Evolutionary conservation across 2,113 vertebrate genomes (phyloP), one percentile per base, ranked within the genome.

Genomic region (Phocoena phocoena): DNA sequence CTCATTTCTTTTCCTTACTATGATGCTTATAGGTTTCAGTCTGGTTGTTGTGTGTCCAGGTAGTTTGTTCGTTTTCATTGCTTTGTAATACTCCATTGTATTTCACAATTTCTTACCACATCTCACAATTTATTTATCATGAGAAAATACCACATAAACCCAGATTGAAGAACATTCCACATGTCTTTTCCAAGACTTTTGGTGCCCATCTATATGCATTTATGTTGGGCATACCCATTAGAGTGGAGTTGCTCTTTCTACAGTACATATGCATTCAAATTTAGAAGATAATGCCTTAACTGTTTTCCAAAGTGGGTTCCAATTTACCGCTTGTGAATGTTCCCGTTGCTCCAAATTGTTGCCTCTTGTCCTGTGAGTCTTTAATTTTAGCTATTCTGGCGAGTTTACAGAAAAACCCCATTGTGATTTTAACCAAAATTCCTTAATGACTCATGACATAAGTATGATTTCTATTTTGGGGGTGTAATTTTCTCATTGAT

Each of bases 131-230:
- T 77, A 25, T 55, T 71, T 38, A n/a, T 50, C 18, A 26, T 17
- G 74, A 87, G 80, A 83, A 77, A 77, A 60, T 67, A 41, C n/a
- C 68, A 80, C 41, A 17, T n/a, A 84, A 65, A 58, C 18, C 6
- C 47, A 36, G 31, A 41, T 1, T 28, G 18, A 83, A 55, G n/a
- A 67, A 11, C 0, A 6, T 36, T 25, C 1, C 1, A 11, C 26
- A 5, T 1, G n/a, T 15, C 25, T 58, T 14, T 21, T 67, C 74
- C 10, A 63, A 73, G 73, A 38, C 17, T 25, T 82, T 12, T 44
- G 13, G 44, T 20, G 8, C n/a, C 3, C n/a, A 41, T 9, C 12
- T 17, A 3, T 4, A 0, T 7, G 20, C 17, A 1, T 14, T 41
- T 33, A 5, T 6, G 8, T 65, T 26, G 80, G 36, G 9, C 5